phyloP scores from a whole-genome alignment of 2,113 vertebrate species.

The Saccopteryx leptura region DNA sequence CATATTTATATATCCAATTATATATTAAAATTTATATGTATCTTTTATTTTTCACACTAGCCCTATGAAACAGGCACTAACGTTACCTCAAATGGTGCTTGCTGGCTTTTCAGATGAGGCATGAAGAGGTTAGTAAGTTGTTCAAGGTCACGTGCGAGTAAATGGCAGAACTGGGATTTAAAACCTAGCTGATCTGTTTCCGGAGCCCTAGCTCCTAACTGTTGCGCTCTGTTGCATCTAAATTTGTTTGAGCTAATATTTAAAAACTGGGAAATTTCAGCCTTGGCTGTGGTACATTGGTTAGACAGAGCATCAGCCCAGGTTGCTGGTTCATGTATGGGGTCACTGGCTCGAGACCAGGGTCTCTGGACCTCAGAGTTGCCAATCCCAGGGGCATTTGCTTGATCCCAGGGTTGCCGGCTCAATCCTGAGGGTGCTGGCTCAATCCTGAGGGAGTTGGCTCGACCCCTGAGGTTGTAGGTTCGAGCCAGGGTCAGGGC shows the following conservation, averaged over 20 bases:
- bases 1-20: neutral
- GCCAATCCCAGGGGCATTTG: no score
- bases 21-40: neutral
- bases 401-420: no score
- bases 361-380: no score
- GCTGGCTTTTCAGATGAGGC: neutral
- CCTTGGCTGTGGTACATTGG: no score
- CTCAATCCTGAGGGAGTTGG: no score
- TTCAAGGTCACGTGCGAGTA: neutral
- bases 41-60: constrained; percentile 4
- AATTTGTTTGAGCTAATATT: neutral
- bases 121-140: neutral
- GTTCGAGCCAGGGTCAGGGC: no score
- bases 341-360: no score
- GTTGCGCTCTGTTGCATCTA: neutral
- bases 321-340: no score
- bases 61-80: neutral
- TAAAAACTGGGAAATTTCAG: neutral
- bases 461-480: no score
- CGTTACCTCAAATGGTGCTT: neutral
- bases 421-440: no score
- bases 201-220: neutral
- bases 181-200: neutral
- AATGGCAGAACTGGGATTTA: neutral
- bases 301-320: no score